Percentiles rank a stretch among this genome's conserved stretches.
These are phyloP conservation scores for Strix occidentalis DNA, from an alignment of 2,797 vertebrate genomes.

Conservation along the genomic window DNA sequence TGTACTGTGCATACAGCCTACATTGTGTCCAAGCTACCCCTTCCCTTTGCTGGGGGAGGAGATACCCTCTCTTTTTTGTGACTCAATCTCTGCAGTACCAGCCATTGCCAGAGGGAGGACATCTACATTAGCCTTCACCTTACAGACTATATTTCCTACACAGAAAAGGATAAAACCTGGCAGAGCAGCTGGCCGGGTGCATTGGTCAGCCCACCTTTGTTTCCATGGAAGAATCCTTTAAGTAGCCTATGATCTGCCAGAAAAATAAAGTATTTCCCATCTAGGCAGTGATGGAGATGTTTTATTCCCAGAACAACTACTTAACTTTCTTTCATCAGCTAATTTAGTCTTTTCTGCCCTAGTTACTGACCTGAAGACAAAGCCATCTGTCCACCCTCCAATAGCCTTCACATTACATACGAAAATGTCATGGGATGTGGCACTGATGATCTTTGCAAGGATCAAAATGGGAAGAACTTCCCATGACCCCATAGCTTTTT, in stretches of 20 bases:
- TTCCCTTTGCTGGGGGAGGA: not conserved
- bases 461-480: slow-evolving; percentile 21
- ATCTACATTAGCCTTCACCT: not conserved
- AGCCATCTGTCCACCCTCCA: slow-evolving; percentile 16
- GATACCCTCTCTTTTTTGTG: not conserved
- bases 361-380: slow-evolving; percentile 10
- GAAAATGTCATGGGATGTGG: not conserved
- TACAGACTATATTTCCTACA: not conserved
- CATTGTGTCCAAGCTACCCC: not conserved
- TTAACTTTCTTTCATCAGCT: not conserved
- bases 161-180: not conserved
- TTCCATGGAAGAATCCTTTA: not conserved
- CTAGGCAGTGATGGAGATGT: not conserved
- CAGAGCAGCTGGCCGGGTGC: not conserved
- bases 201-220: not conserved
- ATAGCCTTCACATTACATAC: not conserved
- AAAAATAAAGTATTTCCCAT: not conserved
- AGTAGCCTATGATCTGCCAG: not conserved
- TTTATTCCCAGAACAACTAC: slow-evolving; percentile 14
- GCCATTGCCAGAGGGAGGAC: not conserved
- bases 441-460: not conserved
- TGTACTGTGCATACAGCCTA: not conserved
- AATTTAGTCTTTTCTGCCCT: slow-evolving; percentile 27
- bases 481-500: not conserved
- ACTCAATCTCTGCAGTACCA: not conserved